Conservation (phyloP, 2,113 vertebrate genomes). For the Zosterops lateralis region DNA sequence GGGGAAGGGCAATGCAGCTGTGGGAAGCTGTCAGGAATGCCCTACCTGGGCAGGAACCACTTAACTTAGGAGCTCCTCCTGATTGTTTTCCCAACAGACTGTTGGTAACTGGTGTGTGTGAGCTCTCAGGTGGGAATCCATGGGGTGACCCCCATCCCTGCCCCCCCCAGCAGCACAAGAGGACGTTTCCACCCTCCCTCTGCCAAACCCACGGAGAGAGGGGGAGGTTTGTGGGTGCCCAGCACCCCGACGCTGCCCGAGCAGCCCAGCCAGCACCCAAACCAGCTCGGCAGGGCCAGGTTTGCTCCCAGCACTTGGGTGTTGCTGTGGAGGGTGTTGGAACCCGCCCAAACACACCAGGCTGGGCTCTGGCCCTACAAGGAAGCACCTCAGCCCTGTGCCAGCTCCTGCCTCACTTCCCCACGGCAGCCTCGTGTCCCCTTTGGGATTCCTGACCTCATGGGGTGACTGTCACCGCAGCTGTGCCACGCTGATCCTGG, state of each 20-base stretch:
- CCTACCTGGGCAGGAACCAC: neutral
- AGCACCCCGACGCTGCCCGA: neutral
- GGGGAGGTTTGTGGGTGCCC: neutral
- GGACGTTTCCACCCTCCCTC: neutral
- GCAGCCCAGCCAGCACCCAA: conserved; percentile 21
- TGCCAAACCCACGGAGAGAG: neutral
- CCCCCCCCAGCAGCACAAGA: neutral
- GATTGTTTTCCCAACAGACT: neutral
- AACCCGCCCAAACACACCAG: neutral
- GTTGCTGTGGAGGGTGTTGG: neutral
- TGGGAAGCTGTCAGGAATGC: neutral
- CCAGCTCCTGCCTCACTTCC: neutral
- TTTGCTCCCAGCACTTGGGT: conserved; percentile 37
- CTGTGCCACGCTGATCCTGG: neutral
- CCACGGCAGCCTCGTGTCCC: accelerated
- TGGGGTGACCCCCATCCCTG: accelerated
- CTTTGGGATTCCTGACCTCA: accelerated
- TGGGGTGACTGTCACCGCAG: accelerated
- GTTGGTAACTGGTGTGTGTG: neutral
- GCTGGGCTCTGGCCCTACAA: neutral
- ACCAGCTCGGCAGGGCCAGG: conserved; percentile 1
- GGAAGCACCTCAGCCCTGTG: neutral
- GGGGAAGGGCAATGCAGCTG: neutral
- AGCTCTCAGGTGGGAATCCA: neutral
- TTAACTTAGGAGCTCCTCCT: neutral